Evolutionary conservation across 2,888 invertebrate genomes (phyloP).

Genomic region (Watsonalla binaria): DNA sequence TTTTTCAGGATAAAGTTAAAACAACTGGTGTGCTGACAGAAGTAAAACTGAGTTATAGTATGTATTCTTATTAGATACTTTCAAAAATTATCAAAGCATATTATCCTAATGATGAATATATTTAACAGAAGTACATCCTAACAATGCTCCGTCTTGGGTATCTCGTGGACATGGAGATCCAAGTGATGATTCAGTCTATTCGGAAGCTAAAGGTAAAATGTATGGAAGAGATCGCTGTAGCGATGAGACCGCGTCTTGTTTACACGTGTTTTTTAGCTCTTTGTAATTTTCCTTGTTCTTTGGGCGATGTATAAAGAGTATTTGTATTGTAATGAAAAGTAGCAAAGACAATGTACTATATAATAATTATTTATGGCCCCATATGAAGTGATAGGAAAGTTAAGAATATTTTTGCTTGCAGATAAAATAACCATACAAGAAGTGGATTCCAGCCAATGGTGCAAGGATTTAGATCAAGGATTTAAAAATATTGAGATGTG

Average conservation of each 20-base stretch:
- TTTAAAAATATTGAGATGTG: conserved; percentile 48
- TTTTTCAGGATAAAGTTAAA: conserved; percentile 2
- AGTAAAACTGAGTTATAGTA: conserved; percentile 30
- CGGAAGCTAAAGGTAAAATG: conserved; percentile 5
- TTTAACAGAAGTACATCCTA: conserved; percentile 24
- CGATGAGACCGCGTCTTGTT: background rate
- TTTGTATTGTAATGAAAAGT: no score
- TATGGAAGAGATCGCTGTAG: no score
- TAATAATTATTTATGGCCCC: no score
- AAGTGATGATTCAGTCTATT: conserved; percentile 16
- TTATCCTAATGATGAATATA: background rate
- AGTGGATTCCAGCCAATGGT: conserved; percentile 40
- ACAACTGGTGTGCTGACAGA: conserved; percentile 7
- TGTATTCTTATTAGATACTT: conserved; percentile 9
- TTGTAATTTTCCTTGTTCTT: conserved; percentile 1
- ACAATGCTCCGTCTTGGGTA: conserved; percentile 33
- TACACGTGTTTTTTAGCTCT: background rate
- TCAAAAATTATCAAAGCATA: background rate
- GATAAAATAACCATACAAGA: conserved; percentile 19
- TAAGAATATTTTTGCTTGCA: conserved; percentile 18
- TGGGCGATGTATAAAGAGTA: no score
- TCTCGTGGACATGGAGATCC: conserved; percentile 19
- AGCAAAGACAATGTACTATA: no score
- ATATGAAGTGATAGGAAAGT: no score
- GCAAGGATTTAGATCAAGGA: conserved; percentile 43